phyloP scores from a whole-genome alignment of 2,888 invertebrate genomes.

The Pyrgus malvae region DNA sequence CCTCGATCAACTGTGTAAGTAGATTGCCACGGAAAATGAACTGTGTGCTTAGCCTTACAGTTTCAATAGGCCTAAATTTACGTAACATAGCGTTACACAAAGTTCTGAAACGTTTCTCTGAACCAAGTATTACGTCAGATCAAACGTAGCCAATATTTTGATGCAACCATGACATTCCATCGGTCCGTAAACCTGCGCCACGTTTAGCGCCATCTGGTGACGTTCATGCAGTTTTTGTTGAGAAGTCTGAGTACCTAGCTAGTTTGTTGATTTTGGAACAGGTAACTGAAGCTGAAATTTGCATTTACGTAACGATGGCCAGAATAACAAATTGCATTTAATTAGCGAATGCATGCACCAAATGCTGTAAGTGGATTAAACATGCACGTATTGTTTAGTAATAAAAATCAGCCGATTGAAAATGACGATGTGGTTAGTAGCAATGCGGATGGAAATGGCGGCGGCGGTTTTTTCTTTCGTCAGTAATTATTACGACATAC shows the following conservation, averaged over 20 bases:
- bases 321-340: too few species aligned
- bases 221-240: slow-evolving; percentile 9
- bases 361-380: neutral
- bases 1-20: slow-evolving; percentile 13
- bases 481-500: slow-evolving; percentile 69
- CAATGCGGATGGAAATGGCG: slow-evolving; percentile 58
- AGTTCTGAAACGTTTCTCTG: slow-evolving; percentile 9
- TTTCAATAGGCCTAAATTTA: slow-evolving; percentile 38
- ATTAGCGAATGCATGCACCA: neutral
- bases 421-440: slow-evolving; percentile 37
- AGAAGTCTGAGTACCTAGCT: neutral
- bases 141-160: slow-evolving; percentile 29
- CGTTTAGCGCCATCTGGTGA: slow-evolving; percentile 30
- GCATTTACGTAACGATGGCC: neutral
- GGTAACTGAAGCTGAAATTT: neutral
- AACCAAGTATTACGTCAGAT: slow-evolving; percentile 34
- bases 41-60: slow-evolving; percentile 29
- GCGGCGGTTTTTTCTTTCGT: slow-evolving; percentile 48
- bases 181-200: neutral
- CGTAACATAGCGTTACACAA: slow-evolving; percentile 30
- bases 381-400: slow-evolving; percentile 33
- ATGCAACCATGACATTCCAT: slow-evolving; percentile 12
- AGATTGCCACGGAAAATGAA: slow-evolving; percentile 34
- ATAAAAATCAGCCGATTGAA: slow-evolving; percentile 39
- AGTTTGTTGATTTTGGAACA: neutral